Conservation (phyloP, 2,888 invertebrate genomes). For the Sinohyriopsis cumingii region DNA sequence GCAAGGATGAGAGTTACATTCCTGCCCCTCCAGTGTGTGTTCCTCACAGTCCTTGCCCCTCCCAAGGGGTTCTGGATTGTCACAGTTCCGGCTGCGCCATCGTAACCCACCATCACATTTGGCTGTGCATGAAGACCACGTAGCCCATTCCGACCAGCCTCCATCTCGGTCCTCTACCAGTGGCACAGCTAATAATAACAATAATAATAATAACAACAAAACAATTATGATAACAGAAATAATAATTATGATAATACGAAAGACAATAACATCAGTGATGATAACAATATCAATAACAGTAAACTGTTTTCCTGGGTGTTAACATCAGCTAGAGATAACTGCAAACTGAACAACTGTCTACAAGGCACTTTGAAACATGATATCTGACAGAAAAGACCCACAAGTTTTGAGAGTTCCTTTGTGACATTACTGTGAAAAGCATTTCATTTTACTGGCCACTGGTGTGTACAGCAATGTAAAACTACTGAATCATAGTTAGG, state of each 20-base stretch:
- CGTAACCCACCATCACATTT: constrained; percentile 83
- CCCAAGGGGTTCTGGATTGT: constrained; percentile 65
- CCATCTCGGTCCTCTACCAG: constrained; percentile 54
- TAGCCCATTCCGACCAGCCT: constrained; percentile 78
- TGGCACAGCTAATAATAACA: constrained; percentile 13
- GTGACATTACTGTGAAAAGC: too few species aligned
- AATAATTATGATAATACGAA: neutral
- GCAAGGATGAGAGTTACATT: constrained; percentile 85
- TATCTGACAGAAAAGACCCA: too few species aligned
- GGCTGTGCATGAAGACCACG: constrained; percentile 80
- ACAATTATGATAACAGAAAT: neutral
- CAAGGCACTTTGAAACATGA: too few species aligned
- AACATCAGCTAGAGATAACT: too few species aligned
- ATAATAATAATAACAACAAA: neutral
- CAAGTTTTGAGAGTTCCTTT: too few species aligned
- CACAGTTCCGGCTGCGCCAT: constrained; percentile 75
- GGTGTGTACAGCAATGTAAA: too few species aligned
- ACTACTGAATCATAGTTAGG: too few species aligned
- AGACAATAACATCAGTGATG: neutral
- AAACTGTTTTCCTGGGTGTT: neutral
- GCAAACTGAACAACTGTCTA: too few species aligned
- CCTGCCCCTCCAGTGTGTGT: constrained; percentile 77
- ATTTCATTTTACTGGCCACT: too few species aligned
- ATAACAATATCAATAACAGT: neutral
- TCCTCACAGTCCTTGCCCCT: constrained; percentile 75